Conservation (phyloP, 2,797 vertebrate species). For the Eurystomus glaucurus region DNA sequence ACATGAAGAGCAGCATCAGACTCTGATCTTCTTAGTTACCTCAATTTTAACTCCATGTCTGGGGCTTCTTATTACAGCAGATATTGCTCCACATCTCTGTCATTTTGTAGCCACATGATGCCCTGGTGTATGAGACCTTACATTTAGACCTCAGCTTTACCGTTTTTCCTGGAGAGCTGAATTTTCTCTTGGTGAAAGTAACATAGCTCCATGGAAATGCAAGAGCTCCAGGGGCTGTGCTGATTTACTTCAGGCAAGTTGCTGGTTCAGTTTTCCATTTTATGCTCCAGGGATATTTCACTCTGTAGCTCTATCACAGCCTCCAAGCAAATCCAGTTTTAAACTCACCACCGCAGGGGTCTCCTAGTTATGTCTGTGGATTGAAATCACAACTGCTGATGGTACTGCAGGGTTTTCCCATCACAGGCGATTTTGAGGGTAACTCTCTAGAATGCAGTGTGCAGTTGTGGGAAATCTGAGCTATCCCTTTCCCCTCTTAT, state of each 20-base stretch:
- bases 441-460: neutral
- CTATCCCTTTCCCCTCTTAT: neutral
- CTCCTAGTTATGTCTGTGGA: neutral
- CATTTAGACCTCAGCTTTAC: neutral
- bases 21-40: neutral
- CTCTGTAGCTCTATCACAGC: neutral
- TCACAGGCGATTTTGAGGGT: neutral
- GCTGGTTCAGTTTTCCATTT: conserved; percentile 30
- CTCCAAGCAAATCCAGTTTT: neutral
- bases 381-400: neutral
- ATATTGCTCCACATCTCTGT: neutral
- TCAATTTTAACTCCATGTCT: neutral
- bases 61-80: neutral
- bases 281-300: conserved; percentile 13
- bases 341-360: neutral
- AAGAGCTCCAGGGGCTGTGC: neutral
- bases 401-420: neutral
- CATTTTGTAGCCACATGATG: neutral
- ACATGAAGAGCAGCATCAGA: neutral
- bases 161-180: neutral
- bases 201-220: neutral
- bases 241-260: conserved; percentile 37
- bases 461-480: neutral
- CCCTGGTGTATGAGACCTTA: neutral
- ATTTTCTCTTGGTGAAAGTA: neutral